These are phyloP conservation scores for Elymnias hypermnestra DNA, from an alignment of 1,140 invertebrate species.

Conservation along the genomic window DNA sequence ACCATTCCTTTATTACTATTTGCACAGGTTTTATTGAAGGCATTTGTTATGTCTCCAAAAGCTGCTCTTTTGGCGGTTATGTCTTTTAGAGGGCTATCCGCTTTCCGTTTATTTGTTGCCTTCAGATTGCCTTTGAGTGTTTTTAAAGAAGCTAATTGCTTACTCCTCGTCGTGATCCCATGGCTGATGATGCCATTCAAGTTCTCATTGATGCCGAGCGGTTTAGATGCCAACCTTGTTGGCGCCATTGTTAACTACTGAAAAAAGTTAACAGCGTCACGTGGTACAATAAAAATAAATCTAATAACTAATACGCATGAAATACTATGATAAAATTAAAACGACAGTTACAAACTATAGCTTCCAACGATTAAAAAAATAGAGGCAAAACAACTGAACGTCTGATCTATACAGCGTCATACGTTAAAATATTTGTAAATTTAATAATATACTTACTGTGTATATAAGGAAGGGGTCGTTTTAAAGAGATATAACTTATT, in stretches of 20 bases:
- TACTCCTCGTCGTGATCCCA: conserved; percentile 67
- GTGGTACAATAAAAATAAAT: conserved; percentile 28
- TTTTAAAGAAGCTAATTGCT: conserved; percentile 65
- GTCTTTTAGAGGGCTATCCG: conserved; percentile 77
- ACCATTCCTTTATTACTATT: conserved; percentile 53
- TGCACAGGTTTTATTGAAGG: conserved; percentile 58
- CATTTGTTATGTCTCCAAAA: conserved; percentile 87
- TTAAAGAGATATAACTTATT: conserved; percentile 33
- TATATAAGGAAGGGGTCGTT: conserved; percentile 49
- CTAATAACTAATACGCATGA: no score
- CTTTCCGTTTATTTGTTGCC: conserved; percentile 75
- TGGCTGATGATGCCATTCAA: conserved; percentile 53
- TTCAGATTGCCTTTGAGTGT: conserved; percentile 53
- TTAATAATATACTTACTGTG: conserved; percentile 43
- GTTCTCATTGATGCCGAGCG: conserved; percentile 69
- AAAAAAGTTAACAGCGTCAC: conserved; percentile 41
- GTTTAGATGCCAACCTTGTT: conserved; percentile 71
- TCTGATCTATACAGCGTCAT: conserved; percentile 37
- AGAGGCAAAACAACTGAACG: conserved; percentile 71
- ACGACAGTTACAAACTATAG: no score
- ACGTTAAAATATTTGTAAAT: conserved; percentile 30
- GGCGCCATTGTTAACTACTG: conserved; percentile 76
- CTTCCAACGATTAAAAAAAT: conserved; percentile 60
- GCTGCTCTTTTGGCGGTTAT: conserved; percentile 80
- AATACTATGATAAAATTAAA: no score